Percentiles rank a stretch among this genome's conserved stretches.
phyloP scores from a whole-genome alignment of 2,888 invertebrate genomes.

The Drosophila neotestacea region DNA sequence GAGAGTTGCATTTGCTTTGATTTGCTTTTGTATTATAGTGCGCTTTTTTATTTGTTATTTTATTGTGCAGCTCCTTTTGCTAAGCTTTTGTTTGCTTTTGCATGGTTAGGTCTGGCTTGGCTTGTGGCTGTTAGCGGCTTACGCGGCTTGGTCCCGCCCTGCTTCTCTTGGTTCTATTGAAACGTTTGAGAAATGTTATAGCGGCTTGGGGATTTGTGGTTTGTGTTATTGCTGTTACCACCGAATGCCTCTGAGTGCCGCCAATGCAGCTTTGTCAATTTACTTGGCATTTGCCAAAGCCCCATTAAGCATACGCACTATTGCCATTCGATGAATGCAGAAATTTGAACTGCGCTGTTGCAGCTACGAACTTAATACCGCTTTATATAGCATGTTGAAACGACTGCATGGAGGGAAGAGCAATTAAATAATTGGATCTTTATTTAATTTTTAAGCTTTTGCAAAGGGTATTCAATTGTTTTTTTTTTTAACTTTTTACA shows the following conservation, averaged over 20 bases:
- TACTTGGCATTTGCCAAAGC: constrained; percentile 62
- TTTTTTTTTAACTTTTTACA: too few species aligned
- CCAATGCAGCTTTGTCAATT: constrained; percentile 68
- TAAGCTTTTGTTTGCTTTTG: constrained; percentile 76
- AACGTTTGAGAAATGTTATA: constrained; percentile 79
- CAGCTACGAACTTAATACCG: background rate
- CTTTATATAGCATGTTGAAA: background rate
- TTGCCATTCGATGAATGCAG: constrained; percentile 29
- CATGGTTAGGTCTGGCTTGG: constrained; percentile 35
- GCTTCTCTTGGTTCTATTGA: constrained; percentile 31
- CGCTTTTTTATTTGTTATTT: constrained; percentile 23
- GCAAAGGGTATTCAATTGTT: too few species aligned
- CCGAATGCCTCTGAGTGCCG: constrained; percentile 34
- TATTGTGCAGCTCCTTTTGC: constrained; percentile 55
- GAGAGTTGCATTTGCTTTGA: constrained; percentile 80
- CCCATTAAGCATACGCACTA: constrained; percentile 72
- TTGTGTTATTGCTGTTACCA: constrained; percentile 68
- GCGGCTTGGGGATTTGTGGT: constrained; percentile 78
- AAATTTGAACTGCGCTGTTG: constrained; percentile 7
- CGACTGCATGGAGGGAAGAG: background rate
- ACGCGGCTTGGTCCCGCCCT: constrained; percentile 57
- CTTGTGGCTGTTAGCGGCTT: constrained; percentile 71
- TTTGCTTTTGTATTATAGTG: constrained; percentile 54
- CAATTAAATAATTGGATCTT: background rate
- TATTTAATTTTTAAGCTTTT: too few species aligned